These are phyloP conservation scores for Taphrorychus bicolor DNA, from an alignment of 2,888 invertebrate genomes.

Conservation along the genomic window DNA sequence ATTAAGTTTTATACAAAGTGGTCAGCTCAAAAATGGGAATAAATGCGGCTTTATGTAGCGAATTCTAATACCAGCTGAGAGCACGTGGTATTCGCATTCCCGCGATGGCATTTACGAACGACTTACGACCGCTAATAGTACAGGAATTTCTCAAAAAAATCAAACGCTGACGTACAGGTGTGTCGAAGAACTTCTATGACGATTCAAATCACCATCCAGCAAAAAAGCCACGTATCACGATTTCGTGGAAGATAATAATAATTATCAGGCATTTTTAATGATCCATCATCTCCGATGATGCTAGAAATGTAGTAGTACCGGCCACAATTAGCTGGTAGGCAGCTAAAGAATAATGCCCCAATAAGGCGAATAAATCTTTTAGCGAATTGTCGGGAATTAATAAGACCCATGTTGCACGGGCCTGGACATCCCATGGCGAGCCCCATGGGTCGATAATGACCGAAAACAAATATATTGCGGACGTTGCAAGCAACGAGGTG, in stretches of 20 bases:
- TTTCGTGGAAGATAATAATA: conserved; percentile 13
- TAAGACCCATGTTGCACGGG: conserved; percentile 32
- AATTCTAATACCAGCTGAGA: neutral
- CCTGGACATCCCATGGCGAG: conserved; percentile 48
- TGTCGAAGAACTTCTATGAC: neutral
- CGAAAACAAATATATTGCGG: conserved; percentile 50
- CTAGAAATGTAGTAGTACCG: conserved; percentile 5
- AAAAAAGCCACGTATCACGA: neutral
- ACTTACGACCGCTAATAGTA: conserved; percentile 24
- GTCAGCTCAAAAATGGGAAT: neutral
- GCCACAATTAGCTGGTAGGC: neutral
- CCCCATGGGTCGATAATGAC: conserved; percentile 52
- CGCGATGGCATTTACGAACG: conserved; percentile 15
- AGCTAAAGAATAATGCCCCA: conserved; percentile 2
- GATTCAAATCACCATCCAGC: neutral
- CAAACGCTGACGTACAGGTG: conserved; percentile 24
- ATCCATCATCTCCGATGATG: conserved; percentile 2
- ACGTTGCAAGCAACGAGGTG: conserved; percentile 54
- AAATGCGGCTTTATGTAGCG: neutral
- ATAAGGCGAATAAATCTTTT: conserved; percentile 7
- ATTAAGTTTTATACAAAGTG: neutral
- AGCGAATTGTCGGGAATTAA: conserved; percentile 26
- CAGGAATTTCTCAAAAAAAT: conserved; percentile 24
- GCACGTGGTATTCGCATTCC: conserved; percentile 31
- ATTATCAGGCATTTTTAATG: conserved; percentile 13